phyloP scores from a whole-genome alignment of 2,888 invertebrate genomes.

The Pachydiplax longipennis region DNA sequence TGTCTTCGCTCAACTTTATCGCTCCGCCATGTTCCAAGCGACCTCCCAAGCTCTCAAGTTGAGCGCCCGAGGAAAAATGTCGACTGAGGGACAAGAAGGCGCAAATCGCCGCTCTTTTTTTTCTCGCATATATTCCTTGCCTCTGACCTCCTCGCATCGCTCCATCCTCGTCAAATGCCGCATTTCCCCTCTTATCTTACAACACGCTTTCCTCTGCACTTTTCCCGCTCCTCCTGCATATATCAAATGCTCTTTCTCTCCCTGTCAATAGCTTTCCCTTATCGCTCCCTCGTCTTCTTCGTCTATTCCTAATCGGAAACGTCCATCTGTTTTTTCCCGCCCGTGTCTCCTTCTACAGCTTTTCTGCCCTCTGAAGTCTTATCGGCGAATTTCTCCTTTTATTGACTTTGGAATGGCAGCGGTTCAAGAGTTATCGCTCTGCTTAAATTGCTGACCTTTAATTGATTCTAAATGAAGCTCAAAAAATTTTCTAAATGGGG shows the following conservation, averaged over 20 bases:
- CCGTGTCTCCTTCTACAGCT: background rate
- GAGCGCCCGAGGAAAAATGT: slow-evolving; percentile 4
- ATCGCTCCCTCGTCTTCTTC: background rate
- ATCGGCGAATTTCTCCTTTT: too few relatives aligned
- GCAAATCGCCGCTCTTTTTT: background rate
- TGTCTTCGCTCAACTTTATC: slow-evolving; percentile 27
- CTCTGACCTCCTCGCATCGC: background rate
- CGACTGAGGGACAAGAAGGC: background rate
- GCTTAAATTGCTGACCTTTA: too few relatives aligned
- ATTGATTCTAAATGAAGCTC: too few relatives aligned
- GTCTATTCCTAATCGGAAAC: background rate
- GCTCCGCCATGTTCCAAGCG: background rate
- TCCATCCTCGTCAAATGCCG: too few relatives aligned
- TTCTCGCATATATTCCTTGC: background rate
- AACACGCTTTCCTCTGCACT: background rate
- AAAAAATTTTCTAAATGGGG: too few relatives aligned
- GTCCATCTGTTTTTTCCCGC: background rate
- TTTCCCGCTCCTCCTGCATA: background rate
- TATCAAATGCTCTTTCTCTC: background rate
- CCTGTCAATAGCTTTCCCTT: background rate
- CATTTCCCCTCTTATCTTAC: background rate
- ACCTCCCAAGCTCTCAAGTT: background rate
- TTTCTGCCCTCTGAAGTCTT: background rate
- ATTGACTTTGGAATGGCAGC: too few relatives aligned
- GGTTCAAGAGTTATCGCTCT: too few relatives aligned